Base-by-base conservation (phyloP, 1,140 invertebrate species). In the Conus ventricosus region DNA sequence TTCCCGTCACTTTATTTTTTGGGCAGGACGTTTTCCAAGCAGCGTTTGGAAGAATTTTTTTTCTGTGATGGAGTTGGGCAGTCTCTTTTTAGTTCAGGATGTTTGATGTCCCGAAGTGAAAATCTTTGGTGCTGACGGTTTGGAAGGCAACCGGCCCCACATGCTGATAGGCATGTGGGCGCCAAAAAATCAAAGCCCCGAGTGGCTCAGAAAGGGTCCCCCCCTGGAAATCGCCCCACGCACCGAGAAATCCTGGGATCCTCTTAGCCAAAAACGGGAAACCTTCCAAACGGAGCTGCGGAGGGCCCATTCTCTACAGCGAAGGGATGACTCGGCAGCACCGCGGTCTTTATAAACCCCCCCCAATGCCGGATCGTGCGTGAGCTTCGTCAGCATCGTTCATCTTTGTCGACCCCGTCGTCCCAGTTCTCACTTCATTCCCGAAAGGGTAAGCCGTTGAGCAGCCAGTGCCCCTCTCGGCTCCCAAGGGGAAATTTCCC, bases 81-180 rank as follows among this genome's bases (percentile, higher is more conserved):
- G 39, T 39, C 39, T 39, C 0, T 39, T 3, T 39, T 3, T 1
- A 1, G 39, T 39, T 39, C 39, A 39, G 39, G 39, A 39, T 39
- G 39, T n/a, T 39, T 39, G 39, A 39, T 39, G 39, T 39, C 39
- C 39, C 3, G 39, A 39, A 39, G 3, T 39, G 39, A 39, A 39
- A 3, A 1, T 3, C 3, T 39, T 39, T 39, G 0, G 39, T 39
- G n/a, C 39, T 39, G 8, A 60, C 92, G 96, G 97, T 20, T 97
- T 98, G 88, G 97, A 97, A 89, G 96, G 97, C 83, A 95, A 96
- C 53, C 95, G 97, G 80, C 97, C 97, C 0, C 97, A 98, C 93
- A 96, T 99, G 25, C 95, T 99, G 8, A 93, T 99, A 0, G 98
- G 98, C 0, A 97, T 99, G 97, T 99, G 54, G 97, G 8, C 94